Conservation (phyloP, 2,888 invertebrate genomes). For the Phengaris alcon region DNA sequence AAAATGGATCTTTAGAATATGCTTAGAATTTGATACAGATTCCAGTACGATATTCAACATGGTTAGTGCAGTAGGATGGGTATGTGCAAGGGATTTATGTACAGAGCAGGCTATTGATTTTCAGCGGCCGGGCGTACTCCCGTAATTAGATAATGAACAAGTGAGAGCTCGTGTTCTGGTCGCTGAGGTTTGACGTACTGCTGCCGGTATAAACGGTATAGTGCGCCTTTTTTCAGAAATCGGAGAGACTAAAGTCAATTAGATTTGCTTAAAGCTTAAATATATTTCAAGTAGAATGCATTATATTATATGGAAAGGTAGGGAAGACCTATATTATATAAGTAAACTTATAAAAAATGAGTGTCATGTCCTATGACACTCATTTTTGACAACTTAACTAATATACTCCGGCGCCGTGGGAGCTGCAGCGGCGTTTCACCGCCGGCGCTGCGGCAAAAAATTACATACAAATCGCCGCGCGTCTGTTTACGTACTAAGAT, state of each 20-base stretch:
- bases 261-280: not conserved
- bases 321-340: too few relatives aligned
- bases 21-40: not conserved
- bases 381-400: too few relatives aligned
- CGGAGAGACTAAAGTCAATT: not conserved
- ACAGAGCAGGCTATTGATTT: constrained; percentile 10
- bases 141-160: constrained; percentile 5
- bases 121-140: not conserved
- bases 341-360: too few relatives aligned
- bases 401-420: too few relatives aligned
- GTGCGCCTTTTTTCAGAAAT: not conserved
- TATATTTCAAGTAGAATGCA: not conserved
- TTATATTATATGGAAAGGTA: not conserved
- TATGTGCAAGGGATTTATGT: constrained; percentile 6
- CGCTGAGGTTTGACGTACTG: constrained; percentile 3
- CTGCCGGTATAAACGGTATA: not conserved
- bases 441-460: too few relatives aligned
- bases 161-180: not conserved
- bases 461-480: too few relatives aligned
- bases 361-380: too few relatives aligned
- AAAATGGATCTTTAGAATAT: not conserved
- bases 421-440: too few relatives aligned
- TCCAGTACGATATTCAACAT: not conserved
- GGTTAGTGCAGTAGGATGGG: not conserved
- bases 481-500: too few relatives aligned